Evolutionary conservation across 2,113 vertebrate genomes (phyloP), one percentile per base, ranked within the genome.

Genomic region (Xiphias gladius): DNA sequence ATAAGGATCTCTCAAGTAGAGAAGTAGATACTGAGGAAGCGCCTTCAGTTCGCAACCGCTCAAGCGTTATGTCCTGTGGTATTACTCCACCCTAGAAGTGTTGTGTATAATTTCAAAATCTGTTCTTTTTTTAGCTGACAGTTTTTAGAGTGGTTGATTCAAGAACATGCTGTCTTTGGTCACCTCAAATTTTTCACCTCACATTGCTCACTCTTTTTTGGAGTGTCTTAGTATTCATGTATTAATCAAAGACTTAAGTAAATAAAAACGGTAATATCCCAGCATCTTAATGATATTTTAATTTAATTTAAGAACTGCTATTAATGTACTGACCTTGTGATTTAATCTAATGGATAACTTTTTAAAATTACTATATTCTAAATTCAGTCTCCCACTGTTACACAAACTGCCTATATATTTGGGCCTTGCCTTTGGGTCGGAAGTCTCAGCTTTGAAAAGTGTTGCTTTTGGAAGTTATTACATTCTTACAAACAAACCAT

Each of bases 41-140:
- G 43, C 62, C 57, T 76, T 80, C 5, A 74, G 46, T 35, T 52
- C n/a, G 16, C 55, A 76, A 26, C 64, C 73, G 54, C 30, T 80
- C 71, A 84, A 55, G 16, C 7, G 32, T 83, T 72, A 63, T 6
- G 16, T 28, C 22, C 28, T 73, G 59, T 65, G 62, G 46, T 76
- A 28, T 75, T 81, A 43, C 88, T 65, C 62, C 86, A 89, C 14
- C 61, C 24, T 28, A n/a, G 16, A 65, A 69, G 4, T 17, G 19
- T 11, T 70, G 28, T 52, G 50, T 69, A 52, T 82, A 39, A 86
- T 92, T 83, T 88, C 83, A 65, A 76, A 87, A 88, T 88, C n/a
- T 20, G 26, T 73, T 80, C 52, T 79, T 59, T 73, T 86, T 84
- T 64, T 68, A 73, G 55, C 28, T 66, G 76, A 65, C 82, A 39